These are phyloP conservation scores for Anorthoa munda DNA, from an alignment of 2,888 invertebrate genomes.

Conservation along the genomic window DNA sequence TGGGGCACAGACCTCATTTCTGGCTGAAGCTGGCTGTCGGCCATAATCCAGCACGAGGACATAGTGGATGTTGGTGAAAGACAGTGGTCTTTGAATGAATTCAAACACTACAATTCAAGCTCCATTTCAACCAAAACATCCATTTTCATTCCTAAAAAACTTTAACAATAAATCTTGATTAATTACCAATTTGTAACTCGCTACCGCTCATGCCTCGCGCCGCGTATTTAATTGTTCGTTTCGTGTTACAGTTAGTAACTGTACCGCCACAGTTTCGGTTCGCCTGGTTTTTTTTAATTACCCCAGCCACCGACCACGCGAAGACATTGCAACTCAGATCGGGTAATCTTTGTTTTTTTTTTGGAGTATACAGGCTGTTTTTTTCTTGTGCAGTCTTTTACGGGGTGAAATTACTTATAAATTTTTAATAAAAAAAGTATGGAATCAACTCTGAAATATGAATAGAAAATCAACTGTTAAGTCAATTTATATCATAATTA, in stretches of 20 bases:
- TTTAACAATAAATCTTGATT: not conserved
- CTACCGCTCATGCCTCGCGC: conserved; percentile 64
- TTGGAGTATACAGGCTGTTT: not conserved
- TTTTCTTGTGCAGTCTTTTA: not conserved
- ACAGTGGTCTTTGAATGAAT: too few species aligned
- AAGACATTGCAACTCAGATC: conserved; percentile 65
- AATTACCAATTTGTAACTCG: conserved; percentile 18
- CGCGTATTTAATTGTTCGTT: conserved; percentile 80
- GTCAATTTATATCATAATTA: not conserved
- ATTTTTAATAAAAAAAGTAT: not conserved
- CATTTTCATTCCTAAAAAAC: too few species aligned
- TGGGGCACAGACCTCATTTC: too few species aligned
- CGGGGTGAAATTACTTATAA: not conserved
- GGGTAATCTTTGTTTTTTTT: conserved; percentile 58
- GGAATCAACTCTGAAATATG: not conserved
- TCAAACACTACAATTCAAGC: too few species aligned
- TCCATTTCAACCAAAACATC: too few species aligned
- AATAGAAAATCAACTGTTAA: not conserved
- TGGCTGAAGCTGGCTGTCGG: too few species aligned
- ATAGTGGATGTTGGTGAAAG: too few species aligned
- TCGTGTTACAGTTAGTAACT: conserved; percentile 86
- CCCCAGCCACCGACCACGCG: conserved; percentile 67
- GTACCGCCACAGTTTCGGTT: conserved; percentile 86
- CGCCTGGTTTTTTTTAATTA: conserved; percentile 83
- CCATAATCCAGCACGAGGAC: too few species aligned